Evolutionary conservation across 2,888 invertebrate genomes (phyloP).

Genomic region (Camptogramma bilineatum): DNA sequence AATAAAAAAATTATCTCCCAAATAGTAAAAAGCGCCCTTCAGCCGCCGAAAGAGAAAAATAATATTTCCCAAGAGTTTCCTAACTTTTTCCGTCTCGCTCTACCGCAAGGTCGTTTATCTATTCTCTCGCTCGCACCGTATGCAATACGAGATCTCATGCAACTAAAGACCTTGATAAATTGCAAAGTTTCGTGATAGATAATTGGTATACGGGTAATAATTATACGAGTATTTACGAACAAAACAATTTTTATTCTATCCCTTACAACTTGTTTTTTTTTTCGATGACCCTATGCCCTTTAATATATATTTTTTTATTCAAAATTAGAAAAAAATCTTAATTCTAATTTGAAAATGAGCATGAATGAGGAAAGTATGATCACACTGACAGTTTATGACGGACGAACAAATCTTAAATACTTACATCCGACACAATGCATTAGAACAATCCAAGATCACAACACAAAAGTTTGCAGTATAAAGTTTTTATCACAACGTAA

Average conservation of each 20-base stretch:
- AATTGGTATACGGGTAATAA: constrained; percentile 81
- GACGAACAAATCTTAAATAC: constrained; percentile 78
- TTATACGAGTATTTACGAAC: constrained; percentile 69
- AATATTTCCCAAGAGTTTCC: constrained; percentile 83
- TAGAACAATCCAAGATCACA: constrained; percentile 74
- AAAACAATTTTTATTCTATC: constrained; percentile 23
- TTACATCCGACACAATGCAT: constrained; percentile 80
- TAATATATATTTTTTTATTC: background rate
- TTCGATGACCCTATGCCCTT: constrained; percentile 9
- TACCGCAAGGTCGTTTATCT: constrained; percentile 70
- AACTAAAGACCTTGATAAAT: constrained; percentile 82
- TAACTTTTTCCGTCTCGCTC: constrained; percentile 73
- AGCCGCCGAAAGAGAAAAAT: constrained; percentile 80
- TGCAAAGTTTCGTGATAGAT: constrained; percentile 84
- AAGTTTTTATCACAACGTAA: constrained; percentile 40
- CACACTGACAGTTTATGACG: constrained; percentile 58
- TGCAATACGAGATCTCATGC: constrained; percentile 83
- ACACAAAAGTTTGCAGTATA: constrained; percentile 48
- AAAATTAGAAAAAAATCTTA: background rate
- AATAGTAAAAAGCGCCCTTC: constrained; percentile 82
- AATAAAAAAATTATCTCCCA: constrained; percentile 47
- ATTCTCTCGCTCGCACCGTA: constrained; percentile 75
- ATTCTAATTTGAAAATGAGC: constrained; percentile 26
- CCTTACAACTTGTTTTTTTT: constrained; percentile 2
- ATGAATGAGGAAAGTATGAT: constrained; percentile 40